Conservation (phyloP, 2,113 vertebrate genomes). For the Leucosticte australis region DNA sequence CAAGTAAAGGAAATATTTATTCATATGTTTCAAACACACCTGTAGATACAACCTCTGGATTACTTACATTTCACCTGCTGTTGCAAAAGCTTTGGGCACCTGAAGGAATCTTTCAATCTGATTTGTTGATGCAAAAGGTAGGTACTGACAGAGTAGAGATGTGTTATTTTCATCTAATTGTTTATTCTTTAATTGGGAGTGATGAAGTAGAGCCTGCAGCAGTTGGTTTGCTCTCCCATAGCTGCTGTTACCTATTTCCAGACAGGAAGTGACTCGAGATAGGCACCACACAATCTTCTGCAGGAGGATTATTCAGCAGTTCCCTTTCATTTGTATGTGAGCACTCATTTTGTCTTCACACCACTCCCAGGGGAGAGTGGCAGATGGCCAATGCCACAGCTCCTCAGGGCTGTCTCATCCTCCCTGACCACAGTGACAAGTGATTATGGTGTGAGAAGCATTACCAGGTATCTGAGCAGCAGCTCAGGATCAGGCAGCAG, state of each 20-base stretch:
- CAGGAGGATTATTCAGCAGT: not conserved
- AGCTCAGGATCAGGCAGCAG: not conserved
- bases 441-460: not conserved
- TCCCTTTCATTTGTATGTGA: not conserved
- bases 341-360: not conserved
- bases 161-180: not conserved
- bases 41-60: not conserved
- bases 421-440: rapidly evolving
- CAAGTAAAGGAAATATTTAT: not conserved
- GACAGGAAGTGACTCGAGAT: not conserved
- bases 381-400: not conserved
- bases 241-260: not conserved
- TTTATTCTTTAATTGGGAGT: not conserved
- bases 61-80: not conserved
- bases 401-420: not conserved
- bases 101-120: not conserved
- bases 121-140: not conserved
- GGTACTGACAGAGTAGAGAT: not conserved
- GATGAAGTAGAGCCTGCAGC: not conserved
- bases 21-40: not conserved
- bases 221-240: not conserved
- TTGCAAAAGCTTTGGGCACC: not conserved
- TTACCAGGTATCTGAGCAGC: not conserved
- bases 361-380: not conserved
- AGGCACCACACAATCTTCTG: not conserved